These are phyloP conservation scores for Danio rerio DNA, from an alignment of 2,113 vertebrate genomes.

Conservation along the genomic window DNA sequence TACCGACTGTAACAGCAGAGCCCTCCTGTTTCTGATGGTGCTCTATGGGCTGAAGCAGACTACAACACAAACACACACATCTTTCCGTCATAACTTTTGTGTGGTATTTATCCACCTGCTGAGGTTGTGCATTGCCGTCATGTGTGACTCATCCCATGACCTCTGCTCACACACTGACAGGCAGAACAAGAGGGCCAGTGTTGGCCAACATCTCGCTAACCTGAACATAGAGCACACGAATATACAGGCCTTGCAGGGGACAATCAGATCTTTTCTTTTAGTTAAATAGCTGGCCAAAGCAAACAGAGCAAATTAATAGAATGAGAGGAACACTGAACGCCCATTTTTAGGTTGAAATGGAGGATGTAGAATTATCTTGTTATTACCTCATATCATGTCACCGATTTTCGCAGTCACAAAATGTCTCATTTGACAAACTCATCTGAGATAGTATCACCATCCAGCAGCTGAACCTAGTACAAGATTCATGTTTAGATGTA, in stretches of 20 bases:
- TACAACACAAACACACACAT: conserved; percentile 32
- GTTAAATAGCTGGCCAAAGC: conserved; percentile 37
- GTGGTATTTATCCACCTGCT: conserved; percentile 57
- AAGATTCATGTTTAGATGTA: background rate
- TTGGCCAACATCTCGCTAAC: conserved; percentile 51
- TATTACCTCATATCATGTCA: background rate
- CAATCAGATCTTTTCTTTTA: conserved; percentile 43
- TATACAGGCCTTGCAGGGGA: conserved; percentile 31
- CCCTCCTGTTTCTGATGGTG: conserved; percentile 47
- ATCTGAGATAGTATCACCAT: background rate
- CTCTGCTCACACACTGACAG: conserved; percentile 38
- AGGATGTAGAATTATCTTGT: conserved; percentile 12
- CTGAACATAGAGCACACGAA: conserved; percentile 21
- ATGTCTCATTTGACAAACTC: conserved; percentile 12
- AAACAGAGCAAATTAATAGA: conserved; percentile 37
- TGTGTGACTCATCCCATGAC: conserved; percentile 52
- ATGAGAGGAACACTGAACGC: conserved; percentile 12
- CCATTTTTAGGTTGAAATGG: background rate
- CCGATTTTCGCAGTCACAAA: background rate
- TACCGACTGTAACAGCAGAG: conserved; percentile 17
- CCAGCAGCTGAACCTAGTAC: background rate
- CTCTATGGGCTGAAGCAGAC: conserved; percentile 24
- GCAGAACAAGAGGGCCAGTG: conserved; percentile 60
- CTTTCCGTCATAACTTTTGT: conserved; percentile 22
- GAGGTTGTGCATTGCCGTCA: conserved; percentile 54